A percentile compares a stretch with the other conserved stretches of the same genome.
Evolutionary conservation across 2,888 invertebrate species (phyloP).

Genomic region (Ariolimax columbianus): DNA sequence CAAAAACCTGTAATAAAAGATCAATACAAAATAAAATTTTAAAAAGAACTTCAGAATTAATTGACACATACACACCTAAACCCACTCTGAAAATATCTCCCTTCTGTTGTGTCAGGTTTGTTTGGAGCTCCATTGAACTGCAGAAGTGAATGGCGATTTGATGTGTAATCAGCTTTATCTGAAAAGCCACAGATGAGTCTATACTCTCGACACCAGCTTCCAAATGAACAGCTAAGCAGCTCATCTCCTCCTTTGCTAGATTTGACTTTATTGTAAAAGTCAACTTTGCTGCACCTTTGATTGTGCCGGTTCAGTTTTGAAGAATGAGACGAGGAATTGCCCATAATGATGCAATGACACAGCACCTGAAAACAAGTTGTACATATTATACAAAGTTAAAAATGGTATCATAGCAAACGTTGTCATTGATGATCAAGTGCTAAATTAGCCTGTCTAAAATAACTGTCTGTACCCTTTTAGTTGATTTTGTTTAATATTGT

Average conservation of each 20-base stretch:
- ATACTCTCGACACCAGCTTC: slow-evolving; percentile 60
- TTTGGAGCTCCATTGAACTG: slow-evolving; percentile 61
- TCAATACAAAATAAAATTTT: no score
- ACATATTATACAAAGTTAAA: not conserved
- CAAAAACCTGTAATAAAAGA: no score
- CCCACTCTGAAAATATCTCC: slow-evolving; percentile 52
- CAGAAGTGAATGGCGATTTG: slow-evolving; percentile 31
- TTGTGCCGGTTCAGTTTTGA: slow-evolving; percentile 25
- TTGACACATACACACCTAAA: slow-evolving; percentile 38
- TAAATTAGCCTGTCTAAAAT: no score
- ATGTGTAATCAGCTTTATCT: slow-evolving; percentile 62
- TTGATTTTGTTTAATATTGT: no score
- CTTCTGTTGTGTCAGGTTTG: slow-evolving; percentile 65
- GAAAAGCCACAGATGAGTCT: slow-evolving; percentile 60
- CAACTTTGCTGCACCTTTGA: slow-evolving; percentile 24
- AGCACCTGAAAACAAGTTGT: not conserved
- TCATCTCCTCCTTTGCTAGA: slow-evolving; percentile 52
- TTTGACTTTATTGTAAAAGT: slow-evolving; percentile 53
- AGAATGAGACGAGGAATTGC: slow-evolving; percentile 18
- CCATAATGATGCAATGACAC: slow-evolving; percentile 8
- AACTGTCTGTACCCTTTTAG: no score
- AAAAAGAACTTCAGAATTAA: no score
- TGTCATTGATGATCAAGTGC: no score
- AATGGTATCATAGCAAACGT: not conserved
- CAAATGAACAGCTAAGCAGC: slow-evolving; percentile 60